Percentiles rank a stretch among this genome's conserved stretches.
Conservation (phyloP, 1,140 invertebrate genomes). For the Danaus plexippus region DNA sequence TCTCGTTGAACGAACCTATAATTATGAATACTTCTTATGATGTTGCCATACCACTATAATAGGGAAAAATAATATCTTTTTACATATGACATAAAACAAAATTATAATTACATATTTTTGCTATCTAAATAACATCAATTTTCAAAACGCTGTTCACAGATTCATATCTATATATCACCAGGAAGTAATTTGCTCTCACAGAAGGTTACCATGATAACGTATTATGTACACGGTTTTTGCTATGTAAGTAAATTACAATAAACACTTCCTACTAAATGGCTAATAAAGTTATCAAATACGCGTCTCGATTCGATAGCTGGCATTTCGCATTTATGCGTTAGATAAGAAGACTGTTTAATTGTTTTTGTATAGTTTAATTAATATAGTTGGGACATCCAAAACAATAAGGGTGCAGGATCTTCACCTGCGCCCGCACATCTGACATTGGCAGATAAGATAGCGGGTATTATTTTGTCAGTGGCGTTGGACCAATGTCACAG, state of each 20-base stretch:
- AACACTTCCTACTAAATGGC: no score
- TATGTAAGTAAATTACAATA: conserved; percentile 21
- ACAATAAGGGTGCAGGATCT: conserved; percentile 50
- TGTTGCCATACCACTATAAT: no score
- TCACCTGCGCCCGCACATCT: conserved; percentile 61
- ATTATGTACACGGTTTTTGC: conserved; percentile 31
- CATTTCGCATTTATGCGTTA: no score
- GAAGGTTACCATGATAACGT: conserved; percentile 62
- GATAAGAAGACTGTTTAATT: not conserved
- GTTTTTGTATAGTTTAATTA: conserved; percentile 1
- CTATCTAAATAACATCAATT: no score
- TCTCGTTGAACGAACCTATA: no score
- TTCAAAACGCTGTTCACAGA: conserved; percentile 7
- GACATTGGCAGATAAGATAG: conserved; percentile 69
- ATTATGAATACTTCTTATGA: no score
- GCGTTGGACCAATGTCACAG: conserved; percentile 66
- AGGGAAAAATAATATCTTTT: no score
- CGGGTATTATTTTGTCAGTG: conserved; percentile 67
- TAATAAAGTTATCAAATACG: no score
- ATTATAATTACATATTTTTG: no score
- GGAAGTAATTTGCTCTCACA: conserved; percentile 63
- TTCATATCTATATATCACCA: conserved; percentile 44
- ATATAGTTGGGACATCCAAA: conserved; percentile 9
- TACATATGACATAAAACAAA: no score
- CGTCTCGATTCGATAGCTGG: no score